Conservation (phyloP, 1,140 invertebrate species). For the Metaphire vulgaris region DNA sequence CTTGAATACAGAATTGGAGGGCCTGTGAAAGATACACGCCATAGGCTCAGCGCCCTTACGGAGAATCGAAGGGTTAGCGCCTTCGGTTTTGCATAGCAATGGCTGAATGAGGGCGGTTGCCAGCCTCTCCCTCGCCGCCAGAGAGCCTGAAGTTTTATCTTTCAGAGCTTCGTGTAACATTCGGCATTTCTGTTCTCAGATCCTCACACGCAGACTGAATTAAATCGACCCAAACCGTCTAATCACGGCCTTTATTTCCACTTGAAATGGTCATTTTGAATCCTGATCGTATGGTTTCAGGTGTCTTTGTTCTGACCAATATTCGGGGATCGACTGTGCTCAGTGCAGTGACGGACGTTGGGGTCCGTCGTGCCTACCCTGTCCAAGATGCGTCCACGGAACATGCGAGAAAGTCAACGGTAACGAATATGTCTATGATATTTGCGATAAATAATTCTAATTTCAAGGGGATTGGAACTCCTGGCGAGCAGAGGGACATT, state of each 20-base stretch:
- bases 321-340: constrained; percentile 31
- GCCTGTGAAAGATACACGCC: no score
- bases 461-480: no score
- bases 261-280: neutral
- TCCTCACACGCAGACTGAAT: neutral
- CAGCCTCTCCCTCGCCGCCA: no score
- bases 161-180: neutral
- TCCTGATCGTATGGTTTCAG: neutral
- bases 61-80: no score
- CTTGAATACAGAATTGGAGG: no score
- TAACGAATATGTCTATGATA: neutral
- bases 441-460: neutral
- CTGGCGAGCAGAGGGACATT: no score
- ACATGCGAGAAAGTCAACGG: constrained; percentile 26
- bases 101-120: no score
- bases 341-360: constrained; percentile 28
- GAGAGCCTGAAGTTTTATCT: neutral
- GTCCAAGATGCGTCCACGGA: constrained; percentile 31
- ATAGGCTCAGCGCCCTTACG: no score
- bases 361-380: constrained; percentile 32
- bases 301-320: constrained; percentile 29
- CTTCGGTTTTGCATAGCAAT: no score
- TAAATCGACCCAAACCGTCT: neutral
- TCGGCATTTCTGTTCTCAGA: neutral
- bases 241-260: neutral